Base-by-base conservation (phyloP, 2,113 vertebrate species). In the Nesogale talazaci region DNA sequence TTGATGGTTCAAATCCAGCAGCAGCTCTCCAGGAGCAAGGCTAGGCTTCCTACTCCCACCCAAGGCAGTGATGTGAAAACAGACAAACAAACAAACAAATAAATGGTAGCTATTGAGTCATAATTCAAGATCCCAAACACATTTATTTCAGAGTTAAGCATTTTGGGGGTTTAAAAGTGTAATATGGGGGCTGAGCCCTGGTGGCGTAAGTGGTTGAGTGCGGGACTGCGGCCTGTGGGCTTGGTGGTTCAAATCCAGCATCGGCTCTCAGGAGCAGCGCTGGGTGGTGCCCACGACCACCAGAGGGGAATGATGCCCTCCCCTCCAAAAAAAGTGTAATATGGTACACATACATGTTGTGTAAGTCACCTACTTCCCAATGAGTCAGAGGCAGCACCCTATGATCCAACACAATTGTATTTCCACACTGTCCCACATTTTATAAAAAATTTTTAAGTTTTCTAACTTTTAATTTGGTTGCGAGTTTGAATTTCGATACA, bases 261-360 rank as follows among this genome's bases (percentile, higher is more conserved):
- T n/a, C n/a, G n/a, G n/a, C n/a, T n/a, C n/a, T n/a, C n/a, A n/a
- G n/a, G n/a, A n/a, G n/a, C n/a, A n/a, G n/a, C n/a, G n/a, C n/a
- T n/a, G n/a, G n/a, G n/a, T n/a, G n/a, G n/a, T n/a, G n/a, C n/a
- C n/a, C n/a, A n/a, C n/a, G n/a, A n/a, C n/a, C n/a, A n/a, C n/a
- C n/a, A n/a, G n/a, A n/a, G n/a, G n/a, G n/a, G n/a, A n/a, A n/a
- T n/a, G n/a, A n/a, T n/a, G n/a, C n/a, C n/a, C n/a, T n/a, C n/a
- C n/a, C n/a, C n/a, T n/a, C n/a, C n/a, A n/a, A n/a, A n/a, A 67
- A 70, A 86, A 86, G 72, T 65, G 25, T 74, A 90, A 86, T 82
- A 36, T 57, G 42, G 4, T 40, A 87, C 19, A 78, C 70, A 56
- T 65, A 78, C 70, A 56, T 65, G 25, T 83, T 20, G 46, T 83